Base-by-base conservation (phyloP, 30 jellyfish, hydroid and myxozoan species). In the Hydractinia echinata region DNA sequence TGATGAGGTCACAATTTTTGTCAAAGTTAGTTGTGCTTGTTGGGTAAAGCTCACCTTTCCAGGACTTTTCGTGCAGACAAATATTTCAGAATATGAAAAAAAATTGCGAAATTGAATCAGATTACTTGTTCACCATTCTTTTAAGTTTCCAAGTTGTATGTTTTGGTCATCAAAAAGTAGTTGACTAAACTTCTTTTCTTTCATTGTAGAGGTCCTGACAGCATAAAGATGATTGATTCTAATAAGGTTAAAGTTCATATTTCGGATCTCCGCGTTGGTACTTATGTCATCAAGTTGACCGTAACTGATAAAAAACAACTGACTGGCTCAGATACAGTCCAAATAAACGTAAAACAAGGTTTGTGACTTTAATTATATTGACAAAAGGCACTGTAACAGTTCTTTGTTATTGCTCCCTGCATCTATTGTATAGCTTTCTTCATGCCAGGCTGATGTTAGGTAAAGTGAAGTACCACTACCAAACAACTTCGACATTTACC, bases 331-430 rank as follows among this genome's bases (percentile, higher is more conserved):
- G 99, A 93, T 72, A 87, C 96, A 2, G 99, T 93, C 8, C 80
- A 89, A 9, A 92, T 93, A 61, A 85, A 93, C 72, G 96, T 93
- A 8, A 93, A 93, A 83, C 84, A 88, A 88, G 89, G 99, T 88
- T 51, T 79, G 96, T 64, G 6, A 4, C 18, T 14, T 60, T 60
- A 60, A 60, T 60, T 13, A 13, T 16, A 60, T 16, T 44, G 3
- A 55, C 74, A 1, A 30, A 30, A 13, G 15, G 16, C 18, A 13
- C 70, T 16, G 15, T 60, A 16, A 60, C 18, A 13, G 16, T 60
- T 60, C 70, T 60, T 60, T 60, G 70, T 16, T 60, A 16, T 14
- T 60, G 70, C 18, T 60, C 3, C 3, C 70, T 13, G 18, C 44
- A 30, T 30, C 44, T 30, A 30, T 30, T 30, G 44, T 30, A n/a